phyloP scores from a whole-genome alignment of 2,888 invertebrate genomes.

The Amphipoea oculea region DNA sequence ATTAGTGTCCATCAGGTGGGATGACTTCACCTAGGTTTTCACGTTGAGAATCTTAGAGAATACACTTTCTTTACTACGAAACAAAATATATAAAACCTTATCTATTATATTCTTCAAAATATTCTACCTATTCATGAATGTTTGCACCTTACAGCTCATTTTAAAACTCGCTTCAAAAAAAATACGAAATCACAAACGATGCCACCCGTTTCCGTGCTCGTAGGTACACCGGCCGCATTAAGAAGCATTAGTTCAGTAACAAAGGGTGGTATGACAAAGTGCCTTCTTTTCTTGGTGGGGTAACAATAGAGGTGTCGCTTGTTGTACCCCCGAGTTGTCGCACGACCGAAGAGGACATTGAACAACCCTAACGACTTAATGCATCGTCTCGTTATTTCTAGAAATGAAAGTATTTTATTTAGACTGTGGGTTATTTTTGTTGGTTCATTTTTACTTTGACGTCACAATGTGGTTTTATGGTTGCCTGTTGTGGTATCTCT shows the following conservation, averaged over 20 bases:
- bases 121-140: constrained; percentile 49
- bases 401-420: constrained; percentile 65
- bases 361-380: constrained; percentile 83
- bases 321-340: constrained; percentile 68
- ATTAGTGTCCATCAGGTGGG: not conserved
- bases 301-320: constrained; percentile 78
- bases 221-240: constrained; percentile 78
- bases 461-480: constrained; percentile 38
- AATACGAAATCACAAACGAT: constrained; percentile 75
- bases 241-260: constrained; percentile 84
- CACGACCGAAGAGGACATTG: constrained; percentile 74
- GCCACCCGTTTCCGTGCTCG: constrained; percentile 77
- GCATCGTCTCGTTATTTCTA: constrained; percentile 79
- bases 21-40: not conserved
- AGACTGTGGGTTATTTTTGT: constrained; percentile 29
- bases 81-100: constrained; percentile 16
- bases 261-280: constrained; percentile 86
- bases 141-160: constrained; percentile 37
- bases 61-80: not conserved
- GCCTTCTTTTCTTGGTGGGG: constrained; percentile 75
- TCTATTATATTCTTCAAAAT: constrained; percentile 27
- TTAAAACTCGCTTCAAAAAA: constrained; percentile 52
- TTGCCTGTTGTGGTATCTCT: constrained; percentile 21
- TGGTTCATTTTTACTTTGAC: constrained; percentile 29
- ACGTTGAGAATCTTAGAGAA: not conserved